Evolutionary conservation across 2,888 invertebrate genomes (phyloP), one percentile per base, ranked within the genome.

Genomic region (Acrobasis consociella): DNA sequence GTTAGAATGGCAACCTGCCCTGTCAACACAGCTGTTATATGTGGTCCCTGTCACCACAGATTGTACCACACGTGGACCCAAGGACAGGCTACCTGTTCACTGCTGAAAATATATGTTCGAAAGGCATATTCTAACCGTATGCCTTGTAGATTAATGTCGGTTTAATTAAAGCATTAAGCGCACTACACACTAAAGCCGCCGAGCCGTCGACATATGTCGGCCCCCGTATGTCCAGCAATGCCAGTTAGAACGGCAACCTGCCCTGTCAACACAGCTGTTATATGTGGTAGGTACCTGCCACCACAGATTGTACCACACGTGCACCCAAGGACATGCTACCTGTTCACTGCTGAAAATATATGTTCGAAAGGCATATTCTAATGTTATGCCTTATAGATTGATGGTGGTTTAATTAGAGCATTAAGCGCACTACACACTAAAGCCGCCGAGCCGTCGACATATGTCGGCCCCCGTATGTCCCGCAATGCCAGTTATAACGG

Each of bases 401-500:
- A 22, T 22, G 22, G 22, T 22, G 22, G 22, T 22, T 22, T 22
- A 22, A 22, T 22, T 22, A 22, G 22, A 22, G 22, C 22, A 22
- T 2, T 22, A 22, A n/a, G n/a, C n/a, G n/a, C n/a, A n/a, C n/a
- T n/a, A n/a, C n/a, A n/a, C n/a, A n/a, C n/a, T n/a, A n/a, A n/a
- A n/a, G n/a, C n/a, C n/a, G n/a, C n/a, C n/a, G n/a, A n/a, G n/a
- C n/a, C n/a, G n/a, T n/a, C n/a, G n/a, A n/a, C n/a, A n/a, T n/a
- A n/a, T n/a, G n/a, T n/a, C n/a, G n/a, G n/a, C n/a, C 16, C 15
- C 39, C 60, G 51, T 60, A 51, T 60, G 39, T 58, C 49, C n/a
- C 39, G n/a, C 39, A 13, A 17, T 58, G 58, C 65, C 63, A 50
- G 68, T 49, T 53, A 61, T 52, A 59, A 46, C 42, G 53, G 55